These are phyloP conservation scores for Bradypodion pumilum DNA, from an alignment of 2,797 vertebrate genomes.

Conservation along the genomic window DNA sequence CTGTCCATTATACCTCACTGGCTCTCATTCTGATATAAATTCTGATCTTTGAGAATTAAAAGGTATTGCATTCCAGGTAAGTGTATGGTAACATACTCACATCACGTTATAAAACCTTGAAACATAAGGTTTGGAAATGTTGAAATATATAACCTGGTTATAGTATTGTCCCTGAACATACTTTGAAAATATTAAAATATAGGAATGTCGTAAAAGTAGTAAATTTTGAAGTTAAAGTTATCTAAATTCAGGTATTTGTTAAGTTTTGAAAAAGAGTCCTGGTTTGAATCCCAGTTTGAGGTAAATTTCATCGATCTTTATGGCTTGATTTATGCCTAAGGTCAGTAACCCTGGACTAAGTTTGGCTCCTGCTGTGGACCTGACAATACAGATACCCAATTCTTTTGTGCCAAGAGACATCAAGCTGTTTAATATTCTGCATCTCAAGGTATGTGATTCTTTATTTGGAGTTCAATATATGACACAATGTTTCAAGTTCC, in stretches of 20 bases:
- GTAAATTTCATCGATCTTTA: not conserved
- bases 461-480: not conserved
- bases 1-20: too few relatives aligned
- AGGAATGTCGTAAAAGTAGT: not conserved
- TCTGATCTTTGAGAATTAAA: not conserved
- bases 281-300: not conserved
- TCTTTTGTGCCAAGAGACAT: slow-evolving; percentile 78
- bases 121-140: too few relatives aligned
- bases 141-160: not conserved
- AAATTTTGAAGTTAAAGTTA: not conserved
- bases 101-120: too few relatives aligned
- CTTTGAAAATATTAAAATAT: not conserved
- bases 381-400: slow-evolving; percentile 87
- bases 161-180: not conserved
- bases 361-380: slow-evolving; percentile 80
- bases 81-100: too few relatives aligned
- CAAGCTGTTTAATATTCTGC: slow-evolving; percentile 82
- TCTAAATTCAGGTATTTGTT: not conserved
- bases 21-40: too few relatives aligned
- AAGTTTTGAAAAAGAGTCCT: not conserved
- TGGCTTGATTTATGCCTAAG: slow-evolving; percentile 69
- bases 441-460: slow-evolving; percentile 83
- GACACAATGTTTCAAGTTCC: not conserved
- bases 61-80: not conserved
- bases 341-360: slow-evolving; percentile 90